Base-by-base conservation (phyloP, 64 coral and sea anemone species). In the Pachyseris speciosa region DNA sequence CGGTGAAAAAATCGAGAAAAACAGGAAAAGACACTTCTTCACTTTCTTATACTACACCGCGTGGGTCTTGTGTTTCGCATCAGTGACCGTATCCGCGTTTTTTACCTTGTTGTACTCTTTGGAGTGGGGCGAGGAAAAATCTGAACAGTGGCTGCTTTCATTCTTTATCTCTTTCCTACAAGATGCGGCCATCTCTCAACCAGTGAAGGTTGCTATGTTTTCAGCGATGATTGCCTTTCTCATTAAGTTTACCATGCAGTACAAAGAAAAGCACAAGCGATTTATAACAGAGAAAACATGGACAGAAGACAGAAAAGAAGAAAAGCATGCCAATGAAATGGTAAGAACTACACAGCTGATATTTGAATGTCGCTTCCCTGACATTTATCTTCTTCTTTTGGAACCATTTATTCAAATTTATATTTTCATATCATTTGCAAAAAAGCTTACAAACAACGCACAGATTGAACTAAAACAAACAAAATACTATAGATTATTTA, bases 71-170 rank as follows among this genome's bases (percentile, higher is more conserved):
- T 91, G 91, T 78, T 83, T 98, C 55, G 43, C 80, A 10, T 87
- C 92, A 19, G 86, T 80, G 16, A 70, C 69, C 9, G 16, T 57
- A 0, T 94, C 95, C 0, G 87, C 76, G 6, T 87, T 78, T 0
- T 93, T 98, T 20, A 98, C 95, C 12, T 27, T 98, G 7, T 79
- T 94, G 52, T 98, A 98, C 39, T 87, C 76, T 6, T 48, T 98
- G 22, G 64, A 86, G 32, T 98, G 91, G 87, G 84, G 83, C 9
- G 91, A 86, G 58, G 92, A 98, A 29, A 94, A 55, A 27, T 98
- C 95, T 39, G 76, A 98, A 38, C 86, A 91, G 65, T 98, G 95
- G 95, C 87, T 94, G 2, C 40, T 87, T 36, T 98, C 95, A 1
- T 91, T 94, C 8, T 40, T 98, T 24, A 69, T 87, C 5, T 98